Conservation (phyloP, 1,140 invertebrate genomes). For the Drosophila watanabei region DNA sequence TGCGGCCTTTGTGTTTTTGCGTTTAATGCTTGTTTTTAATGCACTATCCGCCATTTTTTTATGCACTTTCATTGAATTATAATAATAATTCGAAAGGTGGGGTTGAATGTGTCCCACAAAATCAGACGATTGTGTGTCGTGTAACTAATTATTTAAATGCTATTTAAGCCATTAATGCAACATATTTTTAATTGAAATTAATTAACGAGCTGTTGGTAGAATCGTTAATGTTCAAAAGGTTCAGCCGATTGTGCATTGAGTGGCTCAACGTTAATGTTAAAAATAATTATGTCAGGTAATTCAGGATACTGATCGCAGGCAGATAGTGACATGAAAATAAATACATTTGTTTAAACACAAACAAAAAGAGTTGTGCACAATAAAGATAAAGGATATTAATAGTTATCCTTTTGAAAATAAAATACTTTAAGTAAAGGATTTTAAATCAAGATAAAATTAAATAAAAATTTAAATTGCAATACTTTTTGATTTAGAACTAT, state of each 20-base stretch:
- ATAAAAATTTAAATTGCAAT: too few species aligned
- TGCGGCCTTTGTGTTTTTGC: conserved; percentile 29
- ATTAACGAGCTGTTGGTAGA: conserved; percentile 59
- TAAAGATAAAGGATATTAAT: neutral
- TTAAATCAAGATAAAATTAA: neutral
- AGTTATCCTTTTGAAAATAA: neutral
- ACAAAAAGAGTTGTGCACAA: too few species aligned
- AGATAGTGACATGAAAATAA: neutral
- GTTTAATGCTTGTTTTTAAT: conserved; percentile 64
- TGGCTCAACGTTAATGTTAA: conserved; percentile 26
- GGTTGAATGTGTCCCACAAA: conserved; percentile 3
- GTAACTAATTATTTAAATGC: conserved; percentile 80
- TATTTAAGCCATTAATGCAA: conserved; percentile 66
- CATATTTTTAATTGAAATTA: conserved; percentile 76
- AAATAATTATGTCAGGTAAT: neutral
- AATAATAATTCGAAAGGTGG: conserved; percentile 35
- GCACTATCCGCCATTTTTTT: conserved; percentile 50
- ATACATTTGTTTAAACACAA: neutral
- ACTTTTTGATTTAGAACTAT: neutral
- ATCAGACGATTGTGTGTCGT: conserved; percentile 25
- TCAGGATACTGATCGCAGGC: neutral
- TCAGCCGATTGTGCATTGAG: conserved; percentile 2
- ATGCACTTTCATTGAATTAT: conserved; percentile 62
- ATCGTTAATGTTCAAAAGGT: conserved; percentile 48
- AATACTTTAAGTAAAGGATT: neutral